Percentiles rank a stretch among this genome's conserved stretches.
Evolutionary conservation across 2,888 invertebrate species (phyloP).

Genomic region (Chloroclystis v-ata): DNA sequence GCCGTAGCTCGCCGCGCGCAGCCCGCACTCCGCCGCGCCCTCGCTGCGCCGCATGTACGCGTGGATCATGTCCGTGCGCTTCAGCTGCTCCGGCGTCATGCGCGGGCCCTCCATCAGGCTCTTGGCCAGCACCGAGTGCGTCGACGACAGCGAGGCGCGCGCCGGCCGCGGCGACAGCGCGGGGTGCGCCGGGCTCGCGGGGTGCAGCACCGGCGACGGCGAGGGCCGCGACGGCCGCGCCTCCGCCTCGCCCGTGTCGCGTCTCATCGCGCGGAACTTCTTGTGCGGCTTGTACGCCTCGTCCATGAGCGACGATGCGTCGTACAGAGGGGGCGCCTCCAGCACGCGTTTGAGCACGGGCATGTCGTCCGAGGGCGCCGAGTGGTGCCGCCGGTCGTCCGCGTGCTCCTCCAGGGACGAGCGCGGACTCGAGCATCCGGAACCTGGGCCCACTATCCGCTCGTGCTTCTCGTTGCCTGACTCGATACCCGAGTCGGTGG

Average conservation of each 20-base stretch:
- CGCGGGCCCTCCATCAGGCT: constrained; percentile 95
- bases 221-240: constrained; percentile 59
- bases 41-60: constrained; percentile 92
- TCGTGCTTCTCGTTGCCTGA: constrained; percentile 94
- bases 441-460: constrained; percentile 81
- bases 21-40: constrained; percentile 48
- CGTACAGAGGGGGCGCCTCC: constrained; percentile 94
- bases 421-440: constrained; percentile 91
- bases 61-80: constrained; percentile 94
- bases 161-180: constrained; percentile 77
- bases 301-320: constrained; percentile 94
- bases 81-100: constrained; percentile 95
- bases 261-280: constrained; percentile 92
- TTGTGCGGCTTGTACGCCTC: constrained; percentile 97
- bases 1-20: constrained; percentile 41
- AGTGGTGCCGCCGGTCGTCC: constrained; percentile 73
- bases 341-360: constrained; percentile 94
- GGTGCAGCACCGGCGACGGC: constrained; percentile 67
- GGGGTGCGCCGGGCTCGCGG: constrained; percentile 37
- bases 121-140: constrained; percentile 93
- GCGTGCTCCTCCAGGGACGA: constrained; percentile 89
- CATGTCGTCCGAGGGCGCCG: constrained; percentile 89
- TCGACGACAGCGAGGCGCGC: constrained; percentile 84
- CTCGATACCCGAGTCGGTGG: constrained; percentile 95
- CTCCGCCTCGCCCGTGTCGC: constrained; percentile 89